These are phyloP conservation scores for Linurgus olivaceus DNA, from an alignment of 2,797 vertebrate genomes.

Conservation along the genomic window DNA sequence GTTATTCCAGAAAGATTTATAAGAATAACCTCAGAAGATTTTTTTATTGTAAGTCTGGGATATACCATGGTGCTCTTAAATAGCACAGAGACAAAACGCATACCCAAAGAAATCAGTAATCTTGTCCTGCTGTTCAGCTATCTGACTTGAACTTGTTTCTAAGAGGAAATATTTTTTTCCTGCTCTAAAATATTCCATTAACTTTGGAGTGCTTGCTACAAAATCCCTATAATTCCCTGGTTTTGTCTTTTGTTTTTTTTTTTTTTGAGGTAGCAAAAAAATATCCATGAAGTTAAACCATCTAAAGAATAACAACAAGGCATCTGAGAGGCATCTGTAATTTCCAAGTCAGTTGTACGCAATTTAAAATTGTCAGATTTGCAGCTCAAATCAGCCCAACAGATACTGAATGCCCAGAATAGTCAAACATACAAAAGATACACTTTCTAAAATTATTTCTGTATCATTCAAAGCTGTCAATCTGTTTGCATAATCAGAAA, in stretches of 20 bases:
- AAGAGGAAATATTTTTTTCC: not conserved
- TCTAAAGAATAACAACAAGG: not conserved
- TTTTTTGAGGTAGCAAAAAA: slow-evolving; percentile 22
- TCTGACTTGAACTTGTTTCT: slow-evolving; percentile 25
- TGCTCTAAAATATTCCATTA: slow-evolving; percentile 48
- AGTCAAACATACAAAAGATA: not conserved
- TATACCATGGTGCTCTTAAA: not conserved
- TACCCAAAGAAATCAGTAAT: not conserved
- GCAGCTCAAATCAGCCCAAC: not conserved
- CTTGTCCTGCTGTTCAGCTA: not conserved
- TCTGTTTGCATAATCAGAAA: not conserved
- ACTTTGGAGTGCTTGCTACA: slow-evolving; percentile 12
- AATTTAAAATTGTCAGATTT: slow-evolving; percentile 20
- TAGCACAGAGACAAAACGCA: not conserved
- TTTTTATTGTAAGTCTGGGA: not conserved
- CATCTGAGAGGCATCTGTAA: slow-evolving; percentile 1
- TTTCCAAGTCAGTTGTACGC: slow-evolving; percentile 1
- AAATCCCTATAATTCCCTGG: slow-evolving; percentile 2
- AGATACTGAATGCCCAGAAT: not conserved
- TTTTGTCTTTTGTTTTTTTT: not conserved
- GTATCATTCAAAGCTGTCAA: not conserved
- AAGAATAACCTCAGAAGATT: not conserved
- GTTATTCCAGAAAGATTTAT: not conserved
- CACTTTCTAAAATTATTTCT: not conserved
- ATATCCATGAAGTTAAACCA: not conserved